Conservation (phyloP, 2,113 vertebrate species). For the Miniopterus natalensis region DNA sequence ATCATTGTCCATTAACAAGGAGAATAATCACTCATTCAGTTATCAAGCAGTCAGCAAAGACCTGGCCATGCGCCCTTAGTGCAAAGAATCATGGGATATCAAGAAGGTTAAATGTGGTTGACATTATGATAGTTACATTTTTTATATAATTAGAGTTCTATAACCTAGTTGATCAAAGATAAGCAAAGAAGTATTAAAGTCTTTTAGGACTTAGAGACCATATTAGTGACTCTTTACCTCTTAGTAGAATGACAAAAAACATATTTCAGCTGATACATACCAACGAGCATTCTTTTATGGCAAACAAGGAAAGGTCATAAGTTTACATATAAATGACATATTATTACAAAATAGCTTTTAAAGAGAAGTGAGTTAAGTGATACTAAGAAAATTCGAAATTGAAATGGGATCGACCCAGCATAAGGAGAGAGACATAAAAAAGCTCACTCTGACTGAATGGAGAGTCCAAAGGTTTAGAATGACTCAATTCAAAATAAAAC, state of each 20-base stretch:
- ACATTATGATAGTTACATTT: conserved; percentile 88
- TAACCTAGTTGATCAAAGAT: conserved; percentile 89
- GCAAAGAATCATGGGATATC: conserved; percentile 88
- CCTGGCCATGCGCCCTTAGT: conserved; percentile 88
- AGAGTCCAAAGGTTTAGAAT: conserved; percentile 29
- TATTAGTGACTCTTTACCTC: conserved; percentile 82
- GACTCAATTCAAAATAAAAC: conserved; percentile 36
- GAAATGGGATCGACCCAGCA: neutral
- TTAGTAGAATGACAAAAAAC: conserved; percentile 76
- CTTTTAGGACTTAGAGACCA: conserved; percentile 91
- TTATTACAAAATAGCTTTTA: conserved; percentile 65
- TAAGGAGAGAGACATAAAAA: conserved; percentile 46
- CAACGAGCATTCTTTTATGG: conserved; percentile 75
- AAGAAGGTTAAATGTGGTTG: conserved; percentile 90
- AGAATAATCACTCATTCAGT: conserved; percentile 99
- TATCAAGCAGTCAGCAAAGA: conserved; percentile 96
- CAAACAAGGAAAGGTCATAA: conserved; percentile 71
- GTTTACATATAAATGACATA: conserved; percentile 74
- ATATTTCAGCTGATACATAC: conserved; percentile 74
- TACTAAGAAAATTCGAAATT: conserved; percentile 68
- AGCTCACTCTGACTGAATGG: conserved; percentile 13
- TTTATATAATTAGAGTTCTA: conserved; percentile 88
- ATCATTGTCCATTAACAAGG: conserved; percentile 99
- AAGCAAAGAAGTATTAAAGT: conserved; percentile 90
- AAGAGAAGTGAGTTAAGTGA: conserved; percentile 67